Conservation (phyloP, 1,140 invertebrate species). For the Drosophila sechellia region DNA sequence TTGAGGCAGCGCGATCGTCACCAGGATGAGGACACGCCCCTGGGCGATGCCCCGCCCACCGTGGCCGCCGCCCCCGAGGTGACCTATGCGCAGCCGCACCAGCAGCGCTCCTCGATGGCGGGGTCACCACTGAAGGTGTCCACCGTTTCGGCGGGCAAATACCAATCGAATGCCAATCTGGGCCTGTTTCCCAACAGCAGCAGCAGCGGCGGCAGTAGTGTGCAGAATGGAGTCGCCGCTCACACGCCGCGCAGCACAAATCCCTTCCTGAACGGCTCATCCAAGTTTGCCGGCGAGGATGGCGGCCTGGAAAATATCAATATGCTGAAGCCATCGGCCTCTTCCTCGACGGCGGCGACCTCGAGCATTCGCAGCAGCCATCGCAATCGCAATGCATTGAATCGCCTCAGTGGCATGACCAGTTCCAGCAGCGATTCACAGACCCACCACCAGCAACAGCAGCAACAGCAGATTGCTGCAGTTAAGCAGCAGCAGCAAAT, state of each 20-base stretch:
- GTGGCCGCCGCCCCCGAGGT: slow-evolving; percentile 40
- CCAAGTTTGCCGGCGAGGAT: slow-evolving; percentile 67
- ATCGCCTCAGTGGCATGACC: slow-evolving; percentile 85
- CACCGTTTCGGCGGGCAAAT: slow-evolving; percentile 59
- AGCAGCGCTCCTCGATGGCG: slow-evolving; percentile 83
- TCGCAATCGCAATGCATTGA: slow-evolving; percentile 52
- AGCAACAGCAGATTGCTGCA: slow-evolving; percentile 22
- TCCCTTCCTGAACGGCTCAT: slow-evolving; percentile 65
- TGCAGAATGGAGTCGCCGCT: slow-evolving; percentile 23
- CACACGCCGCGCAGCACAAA: slow-evolving; percentile 73
- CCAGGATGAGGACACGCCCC: slow-evolving; percentile 60
- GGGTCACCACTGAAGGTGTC: slow-evolving; percentile 65
- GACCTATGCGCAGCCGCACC: slow-evolving; percentile 72
- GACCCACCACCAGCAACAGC: slow-evolving; percentile 46
- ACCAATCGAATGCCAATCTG: slow-evolving; percentile 74
- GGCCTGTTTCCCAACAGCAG: slow-evolving; percentile 67
- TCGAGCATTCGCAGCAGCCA: slow-evolving; percentile 65
- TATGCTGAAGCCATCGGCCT: slow-evolving; percentile 60
- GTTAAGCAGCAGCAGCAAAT: slow-evolving; percentile 19
- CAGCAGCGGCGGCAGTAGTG: slow-evolving; percentile 61
- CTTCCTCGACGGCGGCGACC: slow-evolving; percentile 69
- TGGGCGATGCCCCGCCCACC: slow-evolving; percentile 77
- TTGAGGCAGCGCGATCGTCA: slow-evolving; percentile 84
- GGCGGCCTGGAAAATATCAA: slow-evolving; percentile 15
- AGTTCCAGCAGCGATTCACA: slow-evolving; percentile 85